Evolutionary conservation across 2,113 vertebrate genomes (phyloP), one percentile per base, ranked within the genome.

Genomic region (Lophura nycthemera): DNA sequence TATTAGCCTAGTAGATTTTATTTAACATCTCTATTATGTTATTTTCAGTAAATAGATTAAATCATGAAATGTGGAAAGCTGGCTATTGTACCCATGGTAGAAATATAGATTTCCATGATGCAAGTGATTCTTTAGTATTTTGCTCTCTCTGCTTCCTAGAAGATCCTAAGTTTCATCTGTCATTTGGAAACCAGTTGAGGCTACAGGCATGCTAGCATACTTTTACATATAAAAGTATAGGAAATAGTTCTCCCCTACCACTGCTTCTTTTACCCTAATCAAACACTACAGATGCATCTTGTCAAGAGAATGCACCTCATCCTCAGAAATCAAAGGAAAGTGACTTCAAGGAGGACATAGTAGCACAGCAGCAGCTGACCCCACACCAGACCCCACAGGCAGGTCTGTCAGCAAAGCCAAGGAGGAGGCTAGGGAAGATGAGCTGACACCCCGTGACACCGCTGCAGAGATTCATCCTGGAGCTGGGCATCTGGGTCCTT

Each of bases 401-500:
- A 94, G 94, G 91, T 96, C 96, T 96, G 96, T 96, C 96, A 96
- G 92, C 25, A 0, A 71, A 78, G 67, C 75, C 75, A 88, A 60
- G 85, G 85, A 92, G 72, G 34, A 88, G 82, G 47, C 79, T 69
- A 34, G 82, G 67, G 64, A 18, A 73, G 84, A 95, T 20, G 87
- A 97, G 91, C 89, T 95, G 96, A 86, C 93, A 92, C 94, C 82
- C 90, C 40, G 2, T 75, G 93, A 95, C 92, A 85, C 94, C 12
- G 94, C 96, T 95, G 94, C 94, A 57, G 94, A 93, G 81, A 95
- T 91, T 92, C 88, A 42, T 96, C 93, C 93, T 65, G 95, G 83
- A 96, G 95, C 96, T 88, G 91, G 96, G 93, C 96, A 97, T 90
- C 96, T 96, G 96, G 94, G 96, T 38, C 94, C 88, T 92, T 86